Conservation (phyloP, 1,140 invertebrate genomes). For the Eciton burchellii region DNA sequence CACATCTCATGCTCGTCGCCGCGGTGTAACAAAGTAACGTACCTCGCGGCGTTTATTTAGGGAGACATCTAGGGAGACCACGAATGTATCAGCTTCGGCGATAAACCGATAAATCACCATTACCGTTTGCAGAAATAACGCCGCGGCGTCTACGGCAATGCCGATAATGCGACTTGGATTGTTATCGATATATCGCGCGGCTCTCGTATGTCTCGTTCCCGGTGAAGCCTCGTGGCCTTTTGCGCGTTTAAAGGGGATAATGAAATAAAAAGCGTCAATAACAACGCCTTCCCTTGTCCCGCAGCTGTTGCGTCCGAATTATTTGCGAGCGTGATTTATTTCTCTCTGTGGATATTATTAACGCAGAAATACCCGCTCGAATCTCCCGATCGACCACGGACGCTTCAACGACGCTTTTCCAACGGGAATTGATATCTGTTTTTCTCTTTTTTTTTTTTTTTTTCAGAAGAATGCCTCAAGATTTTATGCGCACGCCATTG, state of each 20-base stretch:
- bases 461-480: too few species aligned
- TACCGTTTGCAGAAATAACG: constrained; percentile 19
- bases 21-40: background rate
- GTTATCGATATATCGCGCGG: background rate
- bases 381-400: too few species aligned
- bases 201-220: too few species aligned
- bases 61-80: background rate
- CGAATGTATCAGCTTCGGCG: background rate
- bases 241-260: too few species aligned
- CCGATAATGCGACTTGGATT: constrained; percentile 32
- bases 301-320: background rate
- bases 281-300: background rate
- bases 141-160: constrained; percentile 11
- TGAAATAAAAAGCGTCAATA: too few species aligned
- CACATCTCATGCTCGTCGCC: background rate
- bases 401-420: too few species aligned
- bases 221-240: background rate
- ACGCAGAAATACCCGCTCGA: background rate
- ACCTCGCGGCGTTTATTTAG: background rate
- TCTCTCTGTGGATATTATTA: background rate
- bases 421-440: too few species aligned
- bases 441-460: too few species aligned
- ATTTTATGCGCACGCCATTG: background rate
- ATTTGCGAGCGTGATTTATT: background rate
- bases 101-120: constrained; percentile 9